phyloP scores from a whole-genome alignment of 2,797 vertebrate genomes.

The Cossypha niveicapilla region DNA sequence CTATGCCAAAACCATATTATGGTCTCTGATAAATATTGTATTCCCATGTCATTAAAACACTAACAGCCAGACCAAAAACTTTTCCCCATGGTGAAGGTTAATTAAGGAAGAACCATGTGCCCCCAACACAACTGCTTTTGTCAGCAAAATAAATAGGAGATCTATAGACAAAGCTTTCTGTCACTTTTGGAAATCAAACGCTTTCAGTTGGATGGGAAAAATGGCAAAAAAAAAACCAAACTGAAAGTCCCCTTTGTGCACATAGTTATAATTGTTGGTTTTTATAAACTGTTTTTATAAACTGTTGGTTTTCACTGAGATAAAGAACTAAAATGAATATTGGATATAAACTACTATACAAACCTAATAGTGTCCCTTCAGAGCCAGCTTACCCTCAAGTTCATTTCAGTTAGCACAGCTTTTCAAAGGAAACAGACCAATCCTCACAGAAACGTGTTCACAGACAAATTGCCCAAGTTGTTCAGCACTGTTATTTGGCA shows the following conservation, averaged over 20 bases:
- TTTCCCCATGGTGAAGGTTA: not conserved
- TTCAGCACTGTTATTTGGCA: constrained; percentile 24
- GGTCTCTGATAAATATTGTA: not conserved
- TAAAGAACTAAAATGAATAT: not conserved
- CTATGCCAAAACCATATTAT: not conserved
- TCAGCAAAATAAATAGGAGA: not conserved
- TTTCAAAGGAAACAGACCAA: not conserved
- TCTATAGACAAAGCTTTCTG: not conserved
- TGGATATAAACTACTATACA: not conserved
- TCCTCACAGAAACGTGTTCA: not conserved
- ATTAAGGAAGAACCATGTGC: not conserved
- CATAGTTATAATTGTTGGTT: not conserved
- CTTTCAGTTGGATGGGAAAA: not conserved
- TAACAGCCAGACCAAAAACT: not conserved
- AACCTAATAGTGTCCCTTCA: not conserved
- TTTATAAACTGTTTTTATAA: not conserved
- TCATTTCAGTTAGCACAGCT: not conserved
- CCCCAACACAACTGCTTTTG: not conserved
- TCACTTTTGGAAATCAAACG: not conserved
- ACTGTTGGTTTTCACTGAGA: not conserved
- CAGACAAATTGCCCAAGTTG: not conserved
- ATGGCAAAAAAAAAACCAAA: not conserved
- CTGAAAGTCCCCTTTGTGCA: not conserved
- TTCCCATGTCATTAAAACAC: not conserved
- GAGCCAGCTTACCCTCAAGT: not conserved